Base-by-base conservation (phyloP, 2,888 invertebrate species). In the Agrotis ipsilon region DNA sequence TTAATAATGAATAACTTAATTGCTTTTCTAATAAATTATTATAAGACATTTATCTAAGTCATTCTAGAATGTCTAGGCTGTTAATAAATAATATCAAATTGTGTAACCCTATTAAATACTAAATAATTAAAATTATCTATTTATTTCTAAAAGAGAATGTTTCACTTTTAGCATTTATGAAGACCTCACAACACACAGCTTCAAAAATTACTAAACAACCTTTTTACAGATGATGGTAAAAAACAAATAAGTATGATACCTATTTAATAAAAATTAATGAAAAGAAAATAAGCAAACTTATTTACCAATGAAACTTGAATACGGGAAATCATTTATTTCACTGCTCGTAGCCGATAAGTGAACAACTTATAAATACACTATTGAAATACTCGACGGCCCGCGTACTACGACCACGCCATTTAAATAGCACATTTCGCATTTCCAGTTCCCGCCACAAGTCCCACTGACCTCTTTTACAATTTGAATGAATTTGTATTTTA, bases 301-400 rank as follows among this genome's bases (percentile, higher is more conserved):
- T 43, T 51, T 61, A 13, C 19, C 58, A 62, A 52, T 54, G 24
- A 58, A 61, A 58, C 45, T 51, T 24, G 45, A 68, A 81, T 62
- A 19, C 14, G 24, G 21, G 39, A 63, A 68, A 63, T 62, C 49
- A 27, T 76, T 64, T 54, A 64, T 80, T 80, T 68, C 57, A 63
- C 24, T 59, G 64, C 45, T 58, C 57, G 43, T 51, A 24, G 57
- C 27, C 58, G 72, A 78, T 78, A 78, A 82, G 72, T 54, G 61
- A 78, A 61, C 61, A 51, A 68, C 55, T 62, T 71, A 61, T 64
- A 32, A 77, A 78, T 78, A 57, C 52, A 65, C 39, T 65, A 54
- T 78, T 78, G 61, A 65, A 77, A 78, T 78, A 78, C 72, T 65
- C 64, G 43, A 78, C 57, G 46, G 32, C 43, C 61, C 19, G 57